Conservation (phyloP, 2,888 invertebrate species). For the Rhabditoides inermis region DNA sequence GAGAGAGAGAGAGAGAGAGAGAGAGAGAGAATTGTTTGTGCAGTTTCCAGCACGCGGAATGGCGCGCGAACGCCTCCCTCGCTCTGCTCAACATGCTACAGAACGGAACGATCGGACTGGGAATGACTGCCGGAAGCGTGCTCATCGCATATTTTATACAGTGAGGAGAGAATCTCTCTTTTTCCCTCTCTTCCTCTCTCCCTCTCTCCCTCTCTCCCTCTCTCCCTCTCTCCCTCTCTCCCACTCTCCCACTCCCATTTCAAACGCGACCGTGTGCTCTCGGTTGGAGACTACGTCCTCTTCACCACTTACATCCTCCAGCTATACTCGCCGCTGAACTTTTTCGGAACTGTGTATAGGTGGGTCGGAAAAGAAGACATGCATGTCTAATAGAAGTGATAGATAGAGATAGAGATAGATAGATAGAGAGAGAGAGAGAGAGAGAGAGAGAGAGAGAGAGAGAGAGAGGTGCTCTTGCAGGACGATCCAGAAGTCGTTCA, state of each 20-base stretch:
- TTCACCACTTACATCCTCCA: constrained; percentile 87
- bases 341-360: constrained; percentile 96
- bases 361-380: constrained; percentile 52
- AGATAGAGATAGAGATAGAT: no score
- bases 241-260: no score
- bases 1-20: not conserved
- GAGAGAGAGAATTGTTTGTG: not conserved
- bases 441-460: no score
- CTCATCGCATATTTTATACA: constrained; percentile 83
- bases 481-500: constrained; percentile 89
- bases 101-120: constrained; percentile 77
- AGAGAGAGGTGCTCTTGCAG: constrained; percentile 56
- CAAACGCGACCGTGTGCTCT: constrained; percentile 59
- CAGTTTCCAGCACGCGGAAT: constrained; percentile 72
- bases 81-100: constrained; percentile 83
- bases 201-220: no score
- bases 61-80: constrained; percentile 74
- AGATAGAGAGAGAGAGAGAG: no score
- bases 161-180: no score
- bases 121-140: constrained; percentile 67
- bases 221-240: no score
- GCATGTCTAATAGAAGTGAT: no score
- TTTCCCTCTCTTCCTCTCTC: no score
- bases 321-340: constrained; percentile 76
- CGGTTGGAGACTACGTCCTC: constrained; percentile 88